Evolutionary conservation across 2,888 invertebrate genomes (phyloP), one percentile per base, ranked within the genome.

Genomic region (Flexamia atlantica): DNA sequence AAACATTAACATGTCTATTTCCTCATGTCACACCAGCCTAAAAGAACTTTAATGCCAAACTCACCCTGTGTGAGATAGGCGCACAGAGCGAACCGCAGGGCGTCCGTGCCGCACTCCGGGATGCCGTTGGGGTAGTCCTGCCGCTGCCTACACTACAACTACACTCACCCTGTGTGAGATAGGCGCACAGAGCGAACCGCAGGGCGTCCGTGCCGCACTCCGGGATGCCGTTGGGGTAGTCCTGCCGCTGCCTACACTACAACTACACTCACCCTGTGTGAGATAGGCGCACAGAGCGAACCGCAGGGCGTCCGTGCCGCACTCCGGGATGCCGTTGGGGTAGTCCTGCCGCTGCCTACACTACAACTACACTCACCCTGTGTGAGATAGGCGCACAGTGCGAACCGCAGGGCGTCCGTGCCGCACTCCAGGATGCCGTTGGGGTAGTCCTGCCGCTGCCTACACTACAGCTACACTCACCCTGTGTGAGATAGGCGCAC

Each of bases 401-500:
- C 97, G 90, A 97, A 99, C 90, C 98, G 93, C 81, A 99, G 91
- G 1, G 98, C 98, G 90, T 98, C 98, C 1, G 97, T 97, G 1
- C 98, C 99, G 90, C 99, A 99, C 90, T 98, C 98, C 0, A 98
- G 98, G 88, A 99, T 99, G n/a, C 97, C 99, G 89, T 93, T 95
- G 36, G 94, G 99, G 91, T 92, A 94, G 88, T 93, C 93, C 82
- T 89, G 89, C 89, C 91, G 92, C 89, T 93, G 93, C 0, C 92
- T n/a, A n/a, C n/a, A n/a, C n/a, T n/a, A n/a, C n/a, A n/a, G n/a
- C 20, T 7, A 57, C 9, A n/a, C n/a, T n/a, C n/a, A n/a, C n/a
- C n/a, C n/a, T n/a, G n/a, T n/a, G n/a, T n/a, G n/a, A n/a, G n/a
- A n/a, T n/a, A n/a, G n/a, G n/a, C n/a, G n/a, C n/a, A n/a, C n/a